Base-by-base conservation (phyloP, 2,113 vertebrate species). In the Semicossyphus pulcher region DNA sequence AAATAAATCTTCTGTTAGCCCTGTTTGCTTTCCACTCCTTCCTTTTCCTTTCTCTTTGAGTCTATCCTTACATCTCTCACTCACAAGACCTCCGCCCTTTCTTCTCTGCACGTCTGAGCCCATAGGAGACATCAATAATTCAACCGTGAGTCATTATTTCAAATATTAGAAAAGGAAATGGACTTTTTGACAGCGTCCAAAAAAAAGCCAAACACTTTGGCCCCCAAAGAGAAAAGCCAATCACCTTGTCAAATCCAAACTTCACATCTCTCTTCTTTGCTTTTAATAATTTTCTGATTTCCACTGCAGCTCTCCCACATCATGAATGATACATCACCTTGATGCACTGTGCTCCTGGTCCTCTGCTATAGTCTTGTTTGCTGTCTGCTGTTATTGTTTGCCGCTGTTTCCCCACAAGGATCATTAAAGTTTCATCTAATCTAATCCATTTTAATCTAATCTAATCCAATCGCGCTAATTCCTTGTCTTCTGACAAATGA, bases 161-260 rank as follows among this genome's bases (percentile, higher is more conserved):
- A 88, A 89, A 89, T 85, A 90, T 89, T 78, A 80, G 69, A 84
- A 83, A 83, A 81, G 77, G 84, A 88, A 89, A 87, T 80, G 57
- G 67, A 80, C 63, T 84, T 87, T 85, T 76, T 81, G 62, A 86
- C 42, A 16, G 57, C 21, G 37, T 66, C 37, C 53, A 10, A 11
- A 56, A 65, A 48, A 49, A 60, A 45, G 14, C 31, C 14, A 20
- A 51, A 68, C 66, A 61, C 47, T 58, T 65, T 69, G 10, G 56
- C 52, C 65, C 4, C 4, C 29, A 52, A 31, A 71, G 34, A 57
- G 25, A 72, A 80, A 70, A 59, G 45, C 16, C 44, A 59, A 66
- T 68, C 72, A 67, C 54, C 53, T 59, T 78, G 57, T 78, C 81
- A 84, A 34, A 54, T 75, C 44, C 34, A 26, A 49, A 52, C 47